Conservation (phyloP, 2,113 vertebrate genomes). For the Mellivora capensis region DNA sequence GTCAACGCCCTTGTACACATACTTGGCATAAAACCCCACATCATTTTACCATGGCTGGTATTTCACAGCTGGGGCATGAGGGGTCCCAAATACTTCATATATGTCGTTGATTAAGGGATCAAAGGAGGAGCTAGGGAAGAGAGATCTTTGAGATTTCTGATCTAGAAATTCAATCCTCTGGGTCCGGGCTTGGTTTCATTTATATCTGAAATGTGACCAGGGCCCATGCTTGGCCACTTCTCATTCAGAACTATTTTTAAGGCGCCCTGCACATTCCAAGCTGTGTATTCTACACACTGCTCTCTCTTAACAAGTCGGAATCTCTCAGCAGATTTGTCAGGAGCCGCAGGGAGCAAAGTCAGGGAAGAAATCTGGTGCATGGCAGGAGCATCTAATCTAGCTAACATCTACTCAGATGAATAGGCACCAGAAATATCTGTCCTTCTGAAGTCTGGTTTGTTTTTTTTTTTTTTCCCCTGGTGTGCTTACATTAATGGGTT, state of each 20-base stretch:
- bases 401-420: not conserved
- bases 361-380: not conserved
- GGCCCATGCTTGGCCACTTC: not conserved
- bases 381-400: not conserved
- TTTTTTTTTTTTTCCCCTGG: not conserved
- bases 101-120: conserved; percentile 22
- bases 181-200: not conserved
- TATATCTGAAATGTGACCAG: not conserved
- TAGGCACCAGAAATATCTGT: not conserved
- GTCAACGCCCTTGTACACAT: not conserved
- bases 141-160: conserved; percentile 46
- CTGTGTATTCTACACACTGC: not conserved
- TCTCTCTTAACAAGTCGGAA: not conserved
- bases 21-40: conserved; percentile 33
- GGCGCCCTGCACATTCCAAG: conserved; percentile 45
- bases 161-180: conserved; percentile 58
- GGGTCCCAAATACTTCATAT: not conserved
- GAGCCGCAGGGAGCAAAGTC: not conserved
- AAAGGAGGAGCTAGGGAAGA: not conserved
- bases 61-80: conserved; percentile 41
- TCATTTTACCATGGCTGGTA: not conserved
- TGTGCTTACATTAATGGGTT: not conserved
- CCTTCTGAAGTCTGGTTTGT: not conserved
- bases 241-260: conserved; percentile 69
- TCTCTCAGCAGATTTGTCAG: not conserved